phyloP scores from a whole-genome alignment of 2,797 vertebrate genomes.

The Tapirus indicus region DNA sequence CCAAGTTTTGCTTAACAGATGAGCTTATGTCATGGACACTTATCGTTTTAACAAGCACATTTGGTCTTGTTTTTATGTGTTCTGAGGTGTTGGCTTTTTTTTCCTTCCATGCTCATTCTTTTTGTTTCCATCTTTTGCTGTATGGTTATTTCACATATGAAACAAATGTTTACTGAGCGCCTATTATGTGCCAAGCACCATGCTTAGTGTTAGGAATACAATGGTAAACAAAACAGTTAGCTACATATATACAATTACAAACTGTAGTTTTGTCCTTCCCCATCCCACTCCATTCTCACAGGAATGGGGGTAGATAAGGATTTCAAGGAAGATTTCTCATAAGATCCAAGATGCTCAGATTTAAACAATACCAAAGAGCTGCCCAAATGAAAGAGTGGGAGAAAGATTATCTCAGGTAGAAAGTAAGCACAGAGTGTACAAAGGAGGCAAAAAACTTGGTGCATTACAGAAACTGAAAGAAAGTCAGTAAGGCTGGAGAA shows the following conservation, averaged over 20 bases:
- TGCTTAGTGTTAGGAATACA: background rate
- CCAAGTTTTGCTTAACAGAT: background rate
- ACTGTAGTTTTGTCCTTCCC: background rate
- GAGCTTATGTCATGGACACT: background rate
- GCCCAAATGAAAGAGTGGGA: background rate
- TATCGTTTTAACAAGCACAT: background rate
- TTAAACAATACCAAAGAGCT: background rate
- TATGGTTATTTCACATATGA: background rate
- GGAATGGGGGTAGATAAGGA: background rate
- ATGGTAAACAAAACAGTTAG: background rate
- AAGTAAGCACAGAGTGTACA: background rate
- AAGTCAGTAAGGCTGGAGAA: background rate
- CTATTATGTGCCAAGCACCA: background rate
- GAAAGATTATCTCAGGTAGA: background rate
- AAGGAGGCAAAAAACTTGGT: background rate
- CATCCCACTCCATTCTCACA: background rate
- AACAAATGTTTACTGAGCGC: background rate
- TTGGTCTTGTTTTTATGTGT: background rate
- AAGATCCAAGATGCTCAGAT: background rate
- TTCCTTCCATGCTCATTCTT: background rate
- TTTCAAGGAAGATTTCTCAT: background rate
- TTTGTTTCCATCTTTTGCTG: conserved; percentile 27
- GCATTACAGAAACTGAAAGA: background rate
- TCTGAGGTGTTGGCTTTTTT: background rate
- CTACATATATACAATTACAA: background rate